phyloP scores from a whole-genome alignment of 2,113 vertebrate species.

The Dasyornis broadbenti region DNA sequence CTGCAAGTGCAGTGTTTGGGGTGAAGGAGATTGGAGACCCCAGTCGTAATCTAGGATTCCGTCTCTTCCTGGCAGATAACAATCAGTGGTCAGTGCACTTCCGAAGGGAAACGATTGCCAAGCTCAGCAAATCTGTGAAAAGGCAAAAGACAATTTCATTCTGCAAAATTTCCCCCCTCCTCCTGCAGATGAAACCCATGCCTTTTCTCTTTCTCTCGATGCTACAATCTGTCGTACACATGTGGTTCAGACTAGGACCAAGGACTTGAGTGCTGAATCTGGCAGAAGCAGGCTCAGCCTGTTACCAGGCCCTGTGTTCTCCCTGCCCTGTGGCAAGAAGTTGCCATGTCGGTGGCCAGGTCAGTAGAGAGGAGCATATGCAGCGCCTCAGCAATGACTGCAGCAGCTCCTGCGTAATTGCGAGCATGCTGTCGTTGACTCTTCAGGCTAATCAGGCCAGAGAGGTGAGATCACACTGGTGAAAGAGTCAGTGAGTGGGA shows the following conservation, averaged over 20 bases:
- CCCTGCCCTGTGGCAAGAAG: neutral
- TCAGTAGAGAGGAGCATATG: neutral
- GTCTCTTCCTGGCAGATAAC: neutral
- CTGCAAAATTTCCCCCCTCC: neutral
- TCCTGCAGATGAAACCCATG: fast-evolving
- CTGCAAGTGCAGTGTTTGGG: neutral
- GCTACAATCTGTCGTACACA: fast-evolving
- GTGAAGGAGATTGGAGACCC: neutral
- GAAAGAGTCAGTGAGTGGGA: neutral
- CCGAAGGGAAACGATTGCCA: neutral
- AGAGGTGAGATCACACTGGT: neutral
- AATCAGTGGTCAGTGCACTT: neutral
- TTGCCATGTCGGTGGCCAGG: fast-evolving
- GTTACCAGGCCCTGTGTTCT: neutral
- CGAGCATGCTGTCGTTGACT: neutral
- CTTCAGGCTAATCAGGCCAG: neutral
- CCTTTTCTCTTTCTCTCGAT: neutral
- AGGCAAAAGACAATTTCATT: fast-evolving
- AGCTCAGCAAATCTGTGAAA: neutral
- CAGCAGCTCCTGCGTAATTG: neutral
- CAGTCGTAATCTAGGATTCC: neutral
- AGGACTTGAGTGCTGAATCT: neutral
- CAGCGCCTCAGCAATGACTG: neutral
- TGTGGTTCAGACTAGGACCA: neutral
- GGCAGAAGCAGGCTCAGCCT: neutral